Conservation (phyloP, 2,888 invertebrate species). For the Beris chalybata region DNA sequence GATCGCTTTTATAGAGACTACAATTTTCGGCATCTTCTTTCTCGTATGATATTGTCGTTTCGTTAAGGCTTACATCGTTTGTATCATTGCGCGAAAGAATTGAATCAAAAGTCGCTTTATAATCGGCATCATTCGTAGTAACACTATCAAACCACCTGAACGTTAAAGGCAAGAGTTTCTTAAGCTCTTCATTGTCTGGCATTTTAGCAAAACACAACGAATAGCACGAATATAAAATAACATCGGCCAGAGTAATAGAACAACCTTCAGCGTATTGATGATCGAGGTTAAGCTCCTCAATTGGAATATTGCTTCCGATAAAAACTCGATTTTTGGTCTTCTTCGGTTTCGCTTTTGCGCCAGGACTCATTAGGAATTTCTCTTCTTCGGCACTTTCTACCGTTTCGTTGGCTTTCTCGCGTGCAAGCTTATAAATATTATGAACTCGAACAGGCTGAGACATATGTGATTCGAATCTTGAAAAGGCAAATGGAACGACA, state of each 20-base stretch:
- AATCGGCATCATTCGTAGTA: slow-evolving; percentile 14
- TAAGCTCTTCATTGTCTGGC: slow-evolving; percentile 30
- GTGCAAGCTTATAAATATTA: slow-evolving; percentile 77
- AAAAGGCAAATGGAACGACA: slow-evolving; percentile 68
- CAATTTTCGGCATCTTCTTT: slow-evolving; percentile 32
- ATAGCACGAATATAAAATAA: slow-evolving; percentile 75
- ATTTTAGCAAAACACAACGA: slow-evolving; percentile 61
- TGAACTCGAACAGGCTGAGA: slow-evolving; percentile 81
- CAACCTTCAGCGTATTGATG: slow-evolving; percentile 85
- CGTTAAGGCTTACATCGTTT: not conserved
- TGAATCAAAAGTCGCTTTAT: slow-evolving; percentile 10
- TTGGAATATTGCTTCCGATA: slow-evolving; percentile 58
- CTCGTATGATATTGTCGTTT: not conserved
- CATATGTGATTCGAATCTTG: slow-evolving; percentile 82
- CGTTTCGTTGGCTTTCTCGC: slow-evolving; percentile 59
- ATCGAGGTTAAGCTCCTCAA: slow-evolving; percentile 60
- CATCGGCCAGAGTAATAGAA: slow-evolving; percentile 78
- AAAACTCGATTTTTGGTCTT: slow-evolving; percentile 50
- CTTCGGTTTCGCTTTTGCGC: slow-evolving; percentile 52
- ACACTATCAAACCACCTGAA: slow-evolving; percentile 64
- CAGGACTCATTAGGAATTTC: slow-evolving; percentile 49
- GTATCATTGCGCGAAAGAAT: not conserved
- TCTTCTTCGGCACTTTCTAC: slow-evolving; percentile 40
- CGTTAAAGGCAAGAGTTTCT: slow-evolving; percentile 62
- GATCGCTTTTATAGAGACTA: slow-evolving; percentile 78